These are phyloP conservation scores for Cryptocephalus moraei DNA, from an alignment of 2,888 invertebrate species.

Conservation along the genomic window DNA sequence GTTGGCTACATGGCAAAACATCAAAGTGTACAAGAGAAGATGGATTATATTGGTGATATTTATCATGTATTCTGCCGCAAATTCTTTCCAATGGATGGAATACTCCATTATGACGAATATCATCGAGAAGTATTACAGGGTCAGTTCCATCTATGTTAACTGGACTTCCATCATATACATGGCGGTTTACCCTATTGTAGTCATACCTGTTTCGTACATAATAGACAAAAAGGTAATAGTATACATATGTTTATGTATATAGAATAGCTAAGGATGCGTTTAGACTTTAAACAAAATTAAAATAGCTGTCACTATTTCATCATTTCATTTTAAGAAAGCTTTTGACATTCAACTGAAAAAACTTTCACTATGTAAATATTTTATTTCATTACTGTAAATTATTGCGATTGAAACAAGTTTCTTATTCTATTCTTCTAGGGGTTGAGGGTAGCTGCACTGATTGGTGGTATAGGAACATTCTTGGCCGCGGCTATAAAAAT, in stretches of 20 bases:
- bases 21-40: slow-evolving; percentile 58
- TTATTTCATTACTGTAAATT: too few species aligned
- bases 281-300: too few species aligned
- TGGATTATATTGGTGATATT: slow-evolving; percentile 80
- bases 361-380: too few species aligned
- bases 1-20: slow-evolving; percentile 17
- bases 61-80: slow-evolving; percentile 75
- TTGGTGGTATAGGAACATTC: slow-evolving; percentile 76
- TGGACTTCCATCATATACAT: slow-evolving; percentile 97
- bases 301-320: background rate
- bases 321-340: background rate
- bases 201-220: slow-evolving; percentile 92
- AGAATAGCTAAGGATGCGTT: too few species aligned
- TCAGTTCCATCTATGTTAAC: slow-evolving; percentile 65
- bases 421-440: slow-evolving; percentile 48
- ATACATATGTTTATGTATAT: too few species aligned
- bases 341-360: background rate
- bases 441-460: slow-evolving; percentile 64
- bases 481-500: slow-evolving; percentile 84
- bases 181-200: slow-evolving; percentile 89
- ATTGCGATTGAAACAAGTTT: too few species aligned
- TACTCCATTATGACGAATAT: slow-evolving; percentile 86
- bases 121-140: slow-evolving; percentile 63
- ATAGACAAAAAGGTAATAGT: slow-evolving; percentile 76
- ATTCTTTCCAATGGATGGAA: slow-evolving; percentile 93